Conservation (phyloP, 2,113 vertebrate species). For the Maccullochella peelii region DNA sequence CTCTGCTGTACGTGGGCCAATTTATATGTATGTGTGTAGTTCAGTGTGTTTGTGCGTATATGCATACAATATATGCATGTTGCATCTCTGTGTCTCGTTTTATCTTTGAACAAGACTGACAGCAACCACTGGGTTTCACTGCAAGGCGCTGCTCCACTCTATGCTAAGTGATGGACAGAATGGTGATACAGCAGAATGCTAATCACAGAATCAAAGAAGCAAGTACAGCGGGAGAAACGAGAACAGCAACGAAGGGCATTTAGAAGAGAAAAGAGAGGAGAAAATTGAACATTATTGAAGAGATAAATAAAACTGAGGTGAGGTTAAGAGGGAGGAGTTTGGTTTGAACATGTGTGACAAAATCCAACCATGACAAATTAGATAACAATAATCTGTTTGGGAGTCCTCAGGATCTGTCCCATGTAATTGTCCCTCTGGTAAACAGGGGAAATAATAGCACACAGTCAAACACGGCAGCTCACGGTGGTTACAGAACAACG, state of each 20-base stretch:
- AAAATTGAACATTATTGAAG: not conserved
- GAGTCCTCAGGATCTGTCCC: slow-evolving; percentile 8
- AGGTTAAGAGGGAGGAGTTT: slow-evolving; percentile 15
- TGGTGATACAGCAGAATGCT: slow-evolving; percentile 70
- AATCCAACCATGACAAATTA: slow-evolving; percentile 22
- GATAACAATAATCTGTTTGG: slow-evolving; percentile 10
- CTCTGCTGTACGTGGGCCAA: slow-evolving; percentile 1
- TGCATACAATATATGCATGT: slow-evolving; percentile 19
- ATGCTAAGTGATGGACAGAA: slow-evolving; percentile 62
- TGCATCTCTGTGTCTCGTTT: slow-evolving; percentile 32
- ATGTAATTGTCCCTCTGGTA: slow-evolving; percentile 6
- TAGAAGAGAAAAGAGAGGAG: not conserved
- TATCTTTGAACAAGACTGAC: slow-evolving; percentile 61
- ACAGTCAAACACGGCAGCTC: slow-evolving; percentile 14
- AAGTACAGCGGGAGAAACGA: slow-evolving; percentile 16
- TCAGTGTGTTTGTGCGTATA: slow-evolving; percentile 11
- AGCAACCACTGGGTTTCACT: slow-evolving; percentile 46
- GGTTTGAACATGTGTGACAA: slow-evolving; percentile 23
- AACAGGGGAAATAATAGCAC: slow-evolving; percentile 29
- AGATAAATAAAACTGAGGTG: slow-evolving; percentile 10
- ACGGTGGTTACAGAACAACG: slow-evolving; percentile 16
- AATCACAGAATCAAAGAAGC: slow-evolving; percentile 63
- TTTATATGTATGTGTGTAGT: slow-evolving; percentile 17
- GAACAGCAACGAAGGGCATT: slow-evolving; percentile 1
- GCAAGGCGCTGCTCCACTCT: slow-evolving; percentile 40